These are phyloP conservation scores for Daubentonia madagascariensis DNA, from an alignment of 2,113 vertebrate species.

Conservation along the genomic window DNA sequence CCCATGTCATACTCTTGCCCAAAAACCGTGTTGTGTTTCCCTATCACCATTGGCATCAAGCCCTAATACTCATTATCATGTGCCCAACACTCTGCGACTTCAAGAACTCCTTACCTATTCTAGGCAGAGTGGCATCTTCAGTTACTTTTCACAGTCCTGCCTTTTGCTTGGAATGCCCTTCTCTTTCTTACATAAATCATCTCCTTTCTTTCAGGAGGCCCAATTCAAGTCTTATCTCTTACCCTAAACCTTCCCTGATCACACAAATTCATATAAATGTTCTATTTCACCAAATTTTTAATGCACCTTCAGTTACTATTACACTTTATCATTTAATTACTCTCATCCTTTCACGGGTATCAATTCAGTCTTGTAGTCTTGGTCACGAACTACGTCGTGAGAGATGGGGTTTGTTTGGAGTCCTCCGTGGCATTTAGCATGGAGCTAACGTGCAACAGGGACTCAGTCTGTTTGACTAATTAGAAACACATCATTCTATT, in stretches of 20 bases:
- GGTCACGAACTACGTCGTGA: not conserved
- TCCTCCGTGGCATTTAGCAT: not conserved
- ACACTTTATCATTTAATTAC: not conserved
- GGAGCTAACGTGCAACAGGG: fast-evolving
- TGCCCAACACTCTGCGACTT: not conserved
- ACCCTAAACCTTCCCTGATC: not conserved
- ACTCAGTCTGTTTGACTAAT: not conserved
- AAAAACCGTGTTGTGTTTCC: fast-evolving
- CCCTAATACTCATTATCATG: not conserved
- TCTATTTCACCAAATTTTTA: not conserved
- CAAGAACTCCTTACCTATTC: not conserved
- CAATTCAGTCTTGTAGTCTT: not conserved
- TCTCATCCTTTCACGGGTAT: not conserved
- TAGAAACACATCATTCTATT: not conserved
- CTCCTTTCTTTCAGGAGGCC: not conserved
- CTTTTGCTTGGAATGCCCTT: not conserved
- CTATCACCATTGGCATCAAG: too few species aligned
- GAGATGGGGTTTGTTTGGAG: not conserved
- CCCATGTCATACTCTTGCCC: not conserved
- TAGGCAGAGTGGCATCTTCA: not conserved
- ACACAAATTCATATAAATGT: fast-evolving
- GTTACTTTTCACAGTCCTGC: not conserved
- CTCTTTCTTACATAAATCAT: not conserved
- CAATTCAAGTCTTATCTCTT: not conserved
- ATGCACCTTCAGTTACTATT: not conserved